These are phyloP conservation scores for Crypturellus undulatus DNA, from an alignment of 2,113 vertebrate genomes.

Conservation along the genomic window DNA sequence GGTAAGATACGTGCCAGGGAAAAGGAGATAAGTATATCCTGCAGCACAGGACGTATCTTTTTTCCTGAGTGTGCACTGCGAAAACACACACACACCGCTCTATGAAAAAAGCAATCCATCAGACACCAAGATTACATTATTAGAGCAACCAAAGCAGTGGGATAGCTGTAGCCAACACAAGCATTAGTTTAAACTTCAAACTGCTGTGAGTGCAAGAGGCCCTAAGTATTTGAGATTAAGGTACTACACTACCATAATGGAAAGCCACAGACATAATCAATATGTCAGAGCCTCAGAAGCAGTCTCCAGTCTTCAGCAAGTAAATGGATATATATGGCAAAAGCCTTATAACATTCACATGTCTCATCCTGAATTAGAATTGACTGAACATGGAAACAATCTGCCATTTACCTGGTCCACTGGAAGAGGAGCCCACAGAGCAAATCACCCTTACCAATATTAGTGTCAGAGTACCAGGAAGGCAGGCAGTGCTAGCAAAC, in stretches of 20 bases:
- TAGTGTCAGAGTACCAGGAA: not conserved
- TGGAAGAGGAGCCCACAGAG: not conserved
- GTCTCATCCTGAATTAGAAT: not conserved
- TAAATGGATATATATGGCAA: not conserved
- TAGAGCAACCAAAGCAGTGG: not conserved
- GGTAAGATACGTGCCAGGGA: not conserved
- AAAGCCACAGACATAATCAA: not conserved
- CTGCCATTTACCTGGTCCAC: not conserved
- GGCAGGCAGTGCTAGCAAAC: not conserved
- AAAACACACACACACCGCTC: not conserved
- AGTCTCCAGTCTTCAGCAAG: not conserved
- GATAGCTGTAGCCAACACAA: not conserved
- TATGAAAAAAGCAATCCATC: not conserved
- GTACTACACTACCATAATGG: not conserved
- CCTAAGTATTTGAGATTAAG: not conserved
- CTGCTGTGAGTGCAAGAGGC: not conserved
- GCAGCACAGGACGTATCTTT: not conserved
- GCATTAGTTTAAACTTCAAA: not conserved
- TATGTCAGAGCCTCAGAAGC: not conserved
- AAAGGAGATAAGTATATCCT: constrained; percentile 10
- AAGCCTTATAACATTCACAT: not conserved
- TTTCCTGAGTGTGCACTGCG: not conserved
- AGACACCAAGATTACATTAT: not conserved
- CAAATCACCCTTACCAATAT: not conserved
- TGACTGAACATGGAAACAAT: not conserved